Evolutionary conservation across 2,113 vertebrate species (phyloP).

Genomic region (Haplotaxodon microlepis): DNA sequence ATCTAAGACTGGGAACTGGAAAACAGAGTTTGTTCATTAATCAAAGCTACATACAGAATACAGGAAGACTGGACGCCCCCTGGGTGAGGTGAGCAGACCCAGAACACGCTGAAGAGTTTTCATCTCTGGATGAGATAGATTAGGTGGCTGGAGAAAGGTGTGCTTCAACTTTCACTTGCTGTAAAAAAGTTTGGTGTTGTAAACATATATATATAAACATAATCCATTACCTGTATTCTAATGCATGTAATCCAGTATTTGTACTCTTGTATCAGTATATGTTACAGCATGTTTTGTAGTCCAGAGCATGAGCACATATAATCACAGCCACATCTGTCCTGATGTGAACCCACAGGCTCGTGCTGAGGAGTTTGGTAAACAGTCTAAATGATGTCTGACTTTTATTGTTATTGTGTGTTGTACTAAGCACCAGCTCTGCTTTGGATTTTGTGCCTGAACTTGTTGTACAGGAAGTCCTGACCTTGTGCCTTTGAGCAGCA

Average conservation of each 20-base stretch:
- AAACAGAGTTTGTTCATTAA: not conserved
- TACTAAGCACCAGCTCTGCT: rapidly evolving
- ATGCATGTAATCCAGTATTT: not conserved
- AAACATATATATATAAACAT: rapidly evolving
- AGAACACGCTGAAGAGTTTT: not conserved
- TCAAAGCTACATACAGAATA: rapidly evolving
- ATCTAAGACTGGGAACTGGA: not conserved
- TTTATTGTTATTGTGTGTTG: not conserved
- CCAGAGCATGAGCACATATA: not conserved
- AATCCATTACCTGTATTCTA: not conserved
- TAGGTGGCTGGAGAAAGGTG: not conserved
- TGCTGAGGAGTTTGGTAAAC: not conserved
- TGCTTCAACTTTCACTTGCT: not conserved
- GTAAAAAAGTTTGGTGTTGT: not conserved
- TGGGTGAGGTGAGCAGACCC: not conserved
- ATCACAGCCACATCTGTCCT: not conserved
- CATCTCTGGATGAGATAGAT: rapidly evolving
- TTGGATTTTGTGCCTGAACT: not conserved
- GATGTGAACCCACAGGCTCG: not conserved
- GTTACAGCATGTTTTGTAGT: not conserved
- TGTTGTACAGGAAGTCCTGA: not conserved
- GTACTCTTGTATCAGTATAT: not conserved
- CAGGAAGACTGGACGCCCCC: not conserved
- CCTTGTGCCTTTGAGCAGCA: not conserved
- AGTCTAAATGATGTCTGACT: not conserved